Percentiles rank a stretch among this genome's conserved stretches.
phyloP scores from a whole-genome alignment of 2,113 vertebrate genomes.

The Psammodynastes pulverulentus region DNA sequence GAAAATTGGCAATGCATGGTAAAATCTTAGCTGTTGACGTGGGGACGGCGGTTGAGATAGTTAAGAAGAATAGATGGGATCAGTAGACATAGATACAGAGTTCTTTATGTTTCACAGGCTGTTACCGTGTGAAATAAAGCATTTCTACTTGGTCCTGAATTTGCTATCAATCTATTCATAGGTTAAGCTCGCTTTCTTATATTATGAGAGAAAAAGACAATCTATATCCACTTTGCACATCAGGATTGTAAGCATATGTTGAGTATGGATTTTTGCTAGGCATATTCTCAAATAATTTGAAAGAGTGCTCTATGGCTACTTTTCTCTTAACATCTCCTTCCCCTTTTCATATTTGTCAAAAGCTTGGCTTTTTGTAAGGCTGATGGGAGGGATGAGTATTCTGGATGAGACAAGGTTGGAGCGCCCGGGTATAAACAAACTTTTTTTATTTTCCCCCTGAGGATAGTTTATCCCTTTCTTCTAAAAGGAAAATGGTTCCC shows the following conservation, averaged over 20 bases:
- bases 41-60: neutral
- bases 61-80: neutral
- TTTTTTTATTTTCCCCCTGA: neutral
- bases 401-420: neutral
- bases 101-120: neutral
- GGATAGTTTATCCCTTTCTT: neutral
- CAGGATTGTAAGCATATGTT: neutral
- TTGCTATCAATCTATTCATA: neutral
- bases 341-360: neutral
- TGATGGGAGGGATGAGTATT: neutral
- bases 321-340: too few species aligned
- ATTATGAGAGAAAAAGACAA: neutral
- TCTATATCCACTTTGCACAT: neutral
- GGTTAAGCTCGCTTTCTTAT: neutral
- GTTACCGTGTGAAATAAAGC: neutral
- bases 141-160: neutral
- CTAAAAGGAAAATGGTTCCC: neutral
- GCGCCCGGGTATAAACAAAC: neutral
- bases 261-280: neutral
- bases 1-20: neutral
- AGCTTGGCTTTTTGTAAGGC: neutral
- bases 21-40: neutral
- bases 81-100: neutral
- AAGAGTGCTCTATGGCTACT: neutral
- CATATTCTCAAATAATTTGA: neutral